Conservation (phyloP, 2,888 invertebrate genomes). For the Cataglyphis cursor region DNA sequence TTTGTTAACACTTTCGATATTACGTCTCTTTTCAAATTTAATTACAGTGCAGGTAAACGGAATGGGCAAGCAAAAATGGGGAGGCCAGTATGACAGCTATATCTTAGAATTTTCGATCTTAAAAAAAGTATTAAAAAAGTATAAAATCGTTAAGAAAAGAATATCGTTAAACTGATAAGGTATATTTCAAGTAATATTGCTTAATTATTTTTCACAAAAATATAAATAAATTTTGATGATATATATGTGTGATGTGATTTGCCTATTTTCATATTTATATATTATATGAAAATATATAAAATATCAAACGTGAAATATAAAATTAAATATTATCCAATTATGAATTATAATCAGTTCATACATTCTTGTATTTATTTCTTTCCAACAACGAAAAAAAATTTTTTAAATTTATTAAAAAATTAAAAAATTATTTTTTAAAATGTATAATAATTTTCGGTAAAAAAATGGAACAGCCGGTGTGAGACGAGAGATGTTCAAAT, state of each 20-base stretch:
- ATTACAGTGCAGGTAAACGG: conserved; percentile 46
- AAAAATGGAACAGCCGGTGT: neutral
- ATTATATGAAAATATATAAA: neutral
- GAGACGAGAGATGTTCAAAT: conserved; percentile 45
- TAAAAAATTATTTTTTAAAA: neutral
- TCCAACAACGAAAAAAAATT: neutral
- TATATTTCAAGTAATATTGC: neutral
- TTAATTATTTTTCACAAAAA: neutral
- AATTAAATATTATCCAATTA: neutral
- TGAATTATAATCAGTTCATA: neutral
- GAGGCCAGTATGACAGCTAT: conserved; percentile 28
- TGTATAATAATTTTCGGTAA: neutral
- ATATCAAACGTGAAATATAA: neutral
- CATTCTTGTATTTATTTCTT: neutral
- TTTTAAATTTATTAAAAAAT: neutral
- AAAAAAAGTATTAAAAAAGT: neutral
- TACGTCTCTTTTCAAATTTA: neutral
- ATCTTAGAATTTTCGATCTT: neutral
- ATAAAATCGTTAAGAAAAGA: neutral
- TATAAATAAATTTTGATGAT: neutral
- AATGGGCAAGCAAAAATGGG: conserved; percentile 41
- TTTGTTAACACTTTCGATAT: conserved; percentile 24
- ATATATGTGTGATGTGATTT: neutral
- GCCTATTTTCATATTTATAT: neutral
- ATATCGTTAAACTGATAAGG: neutral